Evolutionary conservation across 2,113 vertebrate species (phyloP).

Genomic region (Coreoperca whiteheadi): DNA sequence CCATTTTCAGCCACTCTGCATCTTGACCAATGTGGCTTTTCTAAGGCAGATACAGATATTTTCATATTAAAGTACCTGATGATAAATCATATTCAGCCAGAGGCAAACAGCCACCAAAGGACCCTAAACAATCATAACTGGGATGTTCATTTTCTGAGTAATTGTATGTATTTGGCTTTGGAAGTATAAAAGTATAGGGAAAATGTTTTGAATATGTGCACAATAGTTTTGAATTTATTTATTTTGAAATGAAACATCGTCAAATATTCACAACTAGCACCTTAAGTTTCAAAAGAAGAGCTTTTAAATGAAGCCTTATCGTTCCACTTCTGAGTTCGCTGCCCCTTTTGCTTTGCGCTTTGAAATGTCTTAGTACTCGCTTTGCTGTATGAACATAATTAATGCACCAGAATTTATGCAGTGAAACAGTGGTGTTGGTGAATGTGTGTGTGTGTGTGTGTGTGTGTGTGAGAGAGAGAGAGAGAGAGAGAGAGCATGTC

Average conservation of each 20-base stretch:
- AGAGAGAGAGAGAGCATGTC: background rate
- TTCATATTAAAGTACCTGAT: conserved; percentile 13
- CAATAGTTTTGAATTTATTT: background rate
- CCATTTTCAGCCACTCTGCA: conserved; percentile 22
- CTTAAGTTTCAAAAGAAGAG: background rate
- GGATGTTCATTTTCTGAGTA: no score
- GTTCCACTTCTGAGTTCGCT: background rate
- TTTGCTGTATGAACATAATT: background rate
- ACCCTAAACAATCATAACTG: no score
- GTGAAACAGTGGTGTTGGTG: background rate
- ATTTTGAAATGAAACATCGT: background rate
- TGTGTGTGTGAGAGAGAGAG: conserved; percentile 12
- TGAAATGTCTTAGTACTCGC: background rate
- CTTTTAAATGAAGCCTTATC: background rate
- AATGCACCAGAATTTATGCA: background rate
- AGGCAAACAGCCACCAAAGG: background rate
- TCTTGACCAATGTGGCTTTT: background rate
- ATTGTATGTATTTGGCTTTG: no score
- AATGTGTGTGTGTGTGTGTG: conserved; percentile 14
- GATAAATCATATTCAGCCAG: background rate
- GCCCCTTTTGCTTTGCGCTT: background rate
- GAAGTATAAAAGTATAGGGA: background rate
- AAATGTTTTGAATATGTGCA: background rate
- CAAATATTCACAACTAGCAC: background rate
- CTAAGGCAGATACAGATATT: background rate